Evolutionary conservation across 2,797 vertebrate genomes (phyloP).

Genomic region (Artibeus jamaicensis): DNA sequence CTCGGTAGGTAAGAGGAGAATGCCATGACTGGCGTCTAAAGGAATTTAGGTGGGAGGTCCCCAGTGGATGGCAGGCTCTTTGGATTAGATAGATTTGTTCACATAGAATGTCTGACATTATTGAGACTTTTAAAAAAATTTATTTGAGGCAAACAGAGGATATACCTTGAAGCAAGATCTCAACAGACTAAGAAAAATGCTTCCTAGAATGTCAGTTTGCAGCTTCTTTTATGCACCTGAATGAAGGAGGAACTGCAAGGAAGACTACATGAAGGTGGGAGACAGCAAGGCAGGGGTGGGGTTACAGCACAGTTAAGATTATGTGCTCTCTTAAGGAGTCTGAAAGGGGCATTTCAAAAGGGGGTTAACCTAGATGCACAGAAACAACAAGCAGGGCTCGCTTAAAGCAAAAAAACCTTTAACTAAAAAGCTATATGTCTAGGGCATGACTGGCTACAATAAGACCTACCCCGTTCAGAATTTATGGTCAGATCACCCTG

Average conservation of each 20-base stretch:
- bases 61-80: neutral
- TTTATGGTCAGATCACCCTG: neutral
- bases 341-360: neutral
- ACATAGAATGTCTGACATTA: neutral
- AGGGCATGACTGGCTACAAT: neutral
- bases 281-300: neutral
- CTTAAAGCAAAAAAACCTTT: neutral
- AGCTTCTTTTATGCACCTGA: neutral
- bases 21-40: accelerated
- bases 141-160: neutral
- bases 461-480: neutral
- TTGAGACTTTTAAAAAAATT: neutral
- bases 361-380: neutral
- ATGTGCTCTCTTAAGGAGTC: neutral
- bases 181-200: neutral
- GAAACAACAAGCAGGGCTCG: neutral
- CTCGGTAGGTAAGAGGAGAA: neutral
- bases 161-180: neutral
- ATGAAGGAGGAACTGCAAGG: neutral
- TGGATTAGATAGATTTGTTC: neutral
- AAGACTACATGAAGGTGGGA: neutral
- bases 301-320: neutral
- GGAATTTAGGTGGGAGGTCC: neutral
- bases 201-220: neutral
- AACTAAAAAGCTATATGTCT: neutral